Evolutionary conservation across 2,113 vertebrate species (phyloP), one percentile per base, ranked within the genome.

Genomic region (Saccopteryx leptura): DNA sequence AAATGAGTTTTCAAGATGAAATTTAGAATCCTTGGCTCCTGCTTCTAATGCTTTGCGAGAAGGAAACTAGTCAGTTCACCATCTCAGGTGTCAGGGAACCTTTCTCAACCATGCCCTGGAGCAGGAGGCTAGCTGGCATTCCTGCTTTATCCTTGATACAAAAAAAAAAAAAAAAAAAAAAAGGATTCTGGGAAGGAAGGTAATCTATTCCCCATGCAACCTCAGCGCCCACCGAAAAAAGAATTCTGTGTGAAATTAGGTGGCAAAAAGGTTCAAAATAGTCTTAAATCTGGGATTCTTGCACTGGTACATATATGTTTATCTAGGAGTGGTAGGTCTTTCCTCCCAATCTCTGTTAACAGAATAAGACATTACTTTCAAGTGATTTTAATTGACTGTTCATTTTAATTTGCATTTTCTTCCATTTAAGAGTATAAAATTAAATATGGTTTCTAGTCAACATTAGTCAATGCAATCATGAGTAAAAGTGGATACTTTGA

Each of bases 1-100:
- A 92, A 95, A 86, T 58, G n/a, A 95, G 61, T 81, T 96, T 93
- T 52, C 63, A 89, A 89, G 28, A 93, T 86, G 71, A 88, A 97
- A 97, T 50, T 92, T 90, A 84, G 90, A 95, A 95, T 84, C 50
- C 31, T 74, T 65, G 91, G 60, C 69, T 93, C 82, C 91, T 56
- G 56, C 21, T 15, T 80, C 58, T 31, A n/a, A 65, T 97, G 60
- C 92, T 92, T 63, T 85, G 71, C 56, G 90, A 79, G 93, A 76
- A 78, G n/a, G 58, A 52, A 91, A 87, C 18, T 28, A 24, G 7
- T 50, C 33, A 92, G 33, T 65, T 93, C 81, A 52, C 50, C 46
- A 48, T 65, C 19, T 92, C 76, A 74, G 79, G 50, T 85, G 26
- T 33, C 26, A 71, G 52, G 31, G 52, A 92, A 28, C 12, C 3